Percentiles rank a stretch among this genome's conserved stretches.
These are phyloP conservation scores for Antheraea mylitta DNA, from an alignment of 1,140 invertebrate genomes.

Conservation along the genomic window DNA sequence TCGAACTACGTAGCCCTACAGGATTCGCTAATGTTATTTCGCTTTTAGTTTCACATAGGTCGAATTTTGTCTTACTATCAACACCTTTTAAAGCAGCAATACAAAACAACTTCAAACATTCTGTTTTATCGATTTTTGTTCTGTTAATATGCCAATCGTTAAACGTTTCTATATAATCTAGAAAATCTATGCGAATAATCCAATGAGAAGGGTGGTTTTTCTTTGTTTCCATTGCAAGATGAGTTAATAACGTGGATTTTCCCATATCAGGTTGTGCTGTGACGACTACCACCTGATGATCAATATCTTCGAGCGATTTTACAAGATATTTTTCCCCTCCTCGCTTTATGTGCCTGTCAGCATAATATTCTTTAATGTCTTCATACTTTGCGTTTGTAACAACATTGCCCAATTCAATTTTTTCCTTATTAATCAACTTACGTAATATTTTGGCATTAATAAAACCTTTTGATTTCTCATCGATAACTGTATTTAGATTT, in stretches of 20 bases:
- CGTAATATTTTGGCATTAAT: constrained; percentile 14
- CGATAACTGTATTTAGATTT: constrained; percentile 15
- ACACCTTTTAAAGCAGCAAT: constrained; percentile 15
- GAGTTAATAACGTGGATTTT: constrained; percentile 23
- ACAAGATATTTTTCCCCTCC: constrained; percentile 15
- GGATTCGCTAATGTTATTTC: background rate
- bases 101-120: constrained; percentile 17
- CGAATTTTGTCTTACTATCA: constrained; percentile 5
- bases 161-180: constrained; percentile 11
- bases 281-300: constrained; percentile 19
- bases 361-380: constrained; percentile 20
- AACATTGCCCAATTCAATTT: constrained; percentile 17
- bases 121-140: background rate
- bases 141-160: constrained; percentile 11
- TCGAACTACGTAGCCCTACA: background rate
- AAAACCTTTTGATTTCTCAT: constrained; percentile 12
- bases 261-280: constrained; percentile 20
- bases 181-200: constrained; percentile 20
- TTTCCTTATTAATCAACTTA: constrained; percentile 19
- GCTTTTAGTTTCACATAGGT: background rate
- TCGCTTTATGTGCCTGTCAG: constrained; percentile 12
- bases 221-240: constrained; percentile 24
- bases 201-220: constrained; percentile 14
- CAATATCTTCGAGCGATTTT: constrained; percentile 17
- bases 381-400: constrained; percentile 14